These are phyloP conservation scores for Cephus pulcher DNA, from an alignment of 2,888 invertebrate genomes.

Conservation along the genomic window DNA sequence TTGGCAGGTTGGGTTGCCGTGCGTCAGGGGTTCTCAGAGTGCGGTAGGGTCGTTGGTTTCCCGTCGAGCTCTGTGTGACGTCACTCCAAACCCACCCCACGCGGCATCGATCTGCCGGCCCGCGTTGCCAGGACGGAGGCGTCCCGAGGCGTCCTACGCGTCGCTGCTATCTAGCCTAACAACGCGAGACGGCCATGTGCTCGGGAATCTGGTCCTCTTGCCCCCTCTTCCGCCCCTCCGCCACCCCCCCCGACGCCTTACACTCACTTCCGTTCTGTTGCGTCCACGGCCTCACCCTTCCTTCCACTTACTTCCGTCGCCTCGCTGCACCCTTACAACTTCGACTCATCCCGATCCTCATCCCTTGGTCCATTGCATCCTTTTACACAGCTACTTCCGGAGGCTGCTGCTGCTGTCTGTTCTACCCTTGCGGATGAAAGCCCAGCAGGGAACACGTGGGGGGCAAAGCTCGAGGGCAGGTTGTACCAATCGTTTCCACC, in stretches of 20 bases:
- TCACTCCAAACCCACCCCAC: slow-evolving; percentile 30
- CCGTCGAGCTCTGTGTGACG: slow-evolving; percentile 27
- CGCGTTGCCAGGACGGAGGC: slow-evolving; percentile 9
- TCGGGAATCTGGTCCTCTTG: slow-evolving; percentile 24
- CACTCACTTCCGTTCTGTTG: not conserved
- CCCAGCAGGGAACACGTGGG: not conserved
- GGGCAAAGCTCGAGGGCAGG: not conserved
- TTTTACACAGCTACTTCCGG: not conserved
- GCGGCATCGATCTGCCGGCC: slow-evolving; percentile 27
- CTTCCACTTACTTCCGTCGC: not conserved
- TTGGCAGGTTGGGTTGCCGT: not conserved
- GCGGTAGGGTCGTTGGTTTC: not conserved
- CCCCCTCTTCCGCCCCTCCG: too few relatives aligned
- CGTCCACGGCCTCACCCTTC: not conserved
- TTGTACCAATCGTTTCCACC: not conserved
- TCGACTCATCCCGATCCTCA: not conserved
- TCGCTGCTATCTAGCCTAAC: slow-evolving; percentile 25
- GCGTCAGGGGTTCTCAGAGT: slow-evolving; percentile 3
- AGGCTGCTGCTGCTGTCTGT: not conserved
- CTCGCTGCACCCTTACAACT: not conserved
- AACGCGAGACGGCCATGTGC: slow-evolving; percentile 27
- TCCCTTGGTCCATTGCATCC: not conserved
- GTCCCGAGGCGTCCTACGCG: slow-evolving; percentile 21
- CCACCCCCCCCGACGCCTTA: not conserved
- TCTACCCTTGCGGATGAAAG: not conserved